Evolutionary conservation across 2,888 invertebrate genomes (phyloP).

Genomic region (Sturmia bella): DNA sequence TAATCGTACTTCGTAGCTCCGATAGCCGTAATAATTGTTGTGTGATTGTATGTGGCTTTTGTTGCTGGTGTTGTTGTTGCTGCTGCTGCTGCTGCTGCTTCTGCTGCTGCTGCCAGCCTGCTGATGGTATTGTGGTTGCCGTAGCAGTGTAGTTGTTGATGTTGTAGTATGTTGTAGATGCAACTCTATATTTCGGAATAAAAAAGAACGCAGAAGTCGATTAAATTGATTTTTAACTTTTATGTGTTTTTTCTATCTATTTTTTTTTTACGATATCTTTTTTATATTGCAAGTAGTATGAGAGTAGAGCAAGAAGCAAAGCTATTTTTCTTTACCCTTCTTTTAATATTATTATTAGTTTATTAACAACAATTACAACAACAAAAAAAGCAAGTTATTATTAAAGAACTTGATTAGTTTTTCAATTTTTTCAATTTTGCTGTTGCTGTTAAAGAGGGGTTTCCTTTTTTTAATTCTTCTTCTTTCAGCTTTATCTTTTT

Average conservation of each 20-base stretch:
- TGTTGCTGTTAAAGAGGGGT: not conserved
- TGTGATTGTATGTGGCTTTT: slow-evolving; percentile 47
- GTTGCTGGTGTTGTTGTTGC: not conserved
- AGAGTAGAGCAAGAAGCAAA: slow-evolving; percentile 53
- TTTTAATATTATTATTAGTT: not conserved
- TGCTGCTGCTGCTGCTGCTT: not conserved
- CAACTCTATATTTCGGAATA: slow-evolving; percentile 64
- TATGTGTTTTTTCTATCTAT: slow-evolving; percentile 15
- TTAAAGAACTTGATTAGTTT: slow-evolving; percentile 54
- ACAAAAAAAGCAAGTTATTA: slow-evolving; percentile 44
- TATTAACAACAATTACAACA: slow-evolving; percentile 30
- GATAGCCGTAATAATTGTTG: slow-evolving; percentile 49
- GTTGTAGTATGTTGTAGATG: slow-evolving; percentile 55
- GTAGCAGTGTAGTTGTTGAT: slow-evolving; percentile 33
- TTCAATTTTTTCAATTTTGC: slow-evolving; percentile 4
- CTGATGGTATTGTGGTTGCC: slow-evolving; percentile 39
- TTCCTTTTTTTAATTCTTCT: slow-evolving; percentile 16
- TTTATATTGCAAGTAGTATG: slow-evolving; percentile 1
- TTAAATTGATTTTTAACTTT: slow-evolving; percentile 69
- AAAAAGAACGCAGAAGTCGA: slow-evolving; percentile 66
- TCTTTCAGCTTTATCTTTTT: slow-evolving; percentile 17
- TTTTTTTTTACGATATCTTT: slow-evolving; percentile 25
- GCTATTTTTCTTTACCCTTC: slow-evolving; percentile 21
- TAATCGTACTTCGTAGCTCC: slow-evolving; percentile 45
- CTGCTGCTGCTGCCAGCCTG: slow-evolving; percentile 23